Base-by-base conservation (phyloP, 1,140 invertebrate species). In the Euwallacea fornicatus region DNA sequence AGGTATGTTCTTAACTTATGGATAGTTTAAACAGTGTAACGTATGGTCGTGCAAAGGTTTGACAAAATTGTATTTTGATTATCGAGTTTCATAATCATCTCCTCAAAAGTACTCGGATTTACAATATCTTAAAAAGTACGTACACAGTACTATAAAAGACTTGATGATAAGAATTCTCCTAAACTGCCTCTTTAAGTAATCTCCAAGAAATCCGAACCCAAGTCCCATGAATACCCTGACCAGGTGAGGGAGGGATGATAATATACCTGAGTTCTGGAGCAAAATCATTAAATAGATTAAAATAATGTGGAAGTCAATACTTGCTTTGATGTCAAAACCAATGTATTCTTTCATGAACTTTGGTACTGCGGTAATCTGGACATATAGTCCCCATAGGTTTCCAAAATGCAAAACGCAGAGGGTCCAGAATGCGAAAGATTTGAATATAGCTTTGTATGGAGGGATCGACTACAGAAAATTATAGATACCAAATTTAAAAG, bases 361-460 rank as follows among this genome's bases (percentile, higher is more conserved):
- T 0, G 96, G 96, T 7, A 95, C 89, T 63, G 91, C 90, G 0
- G 92, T 95, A 69, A 97, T 86, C 73, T 97, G 89, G 73, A 92
- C 89, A 74, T 90, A 91, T 73, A 96, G 83, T 2, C 90, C 90
- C 90, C 90, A 93, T 78, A 90, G 83, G 73, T 90, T 91, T 33
- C 90, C 90, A 76, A 90, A 90, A 73, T 92, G 90, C 13, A 90
- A 80, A 69, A 88, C 81, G 4, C 86, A 69, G 71, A 92, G 81
- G 0, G 87, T 87, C 80, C 89, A 84, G 78, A 92, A 92, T n/a
- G 90, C 90, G 55, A 87, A 73, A 0, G 89, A 91, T 2, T 85
- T 83, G 0, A 84, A 71, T 33, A 91, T 85, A n/a, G 82, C 78
- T 75, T 82, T 84, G 72, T 87, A 87, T 61, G 88, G 88, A 8